phyloP scores from a whole-genome alignment of 2,797 vertebrate species.

The Amblyraja radiata region DNA sequence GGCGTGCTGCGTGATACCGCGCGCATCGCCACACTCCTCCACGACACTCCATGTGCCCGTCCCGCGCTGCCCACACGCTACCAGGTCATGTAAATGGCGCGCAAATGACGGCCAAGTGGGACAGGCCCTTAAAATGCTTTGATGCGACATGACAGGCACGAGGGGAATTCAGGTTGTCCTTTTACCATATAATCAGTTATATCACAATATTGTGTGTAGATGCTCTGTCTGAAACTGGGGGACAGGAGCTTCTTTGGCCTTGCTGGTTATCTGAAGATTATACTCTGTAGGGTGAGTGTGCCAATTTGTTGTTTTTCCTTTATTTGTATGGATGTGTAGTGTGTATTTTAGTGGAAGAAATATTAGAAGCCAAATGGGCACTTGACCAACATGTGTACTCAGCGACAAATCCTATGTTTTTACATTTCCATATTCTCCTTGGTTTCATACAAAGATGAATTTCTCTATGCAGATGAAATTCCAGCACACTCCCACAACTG shows the following conservation, averaged over 20 bases:
- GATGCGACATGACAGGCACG: no score
- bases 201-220: neutral
- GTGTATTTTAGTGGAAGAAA: neutral
- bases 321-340: neutral
- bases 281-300: neutral
- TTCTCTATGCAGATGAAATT: neutral
- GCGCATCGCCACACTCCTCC: no score
- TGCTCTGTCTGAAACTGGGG: neutral
- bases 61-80: no score
- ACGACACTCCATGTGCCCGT: no score
- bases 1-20: no score
- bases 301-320: neutral
- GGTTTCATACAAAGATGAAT: neutral
- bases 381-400: slow-evolving; percentile 23
- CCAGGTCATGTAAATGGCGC: no score
- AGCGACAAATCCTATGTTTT: neutral
- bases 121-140: no score
- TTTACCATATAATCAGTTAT: neutral
- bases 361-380: neutral
- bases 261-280: neutral
- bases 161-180: no score
- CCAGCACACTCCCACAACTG: neutral
- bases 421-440: neutral
- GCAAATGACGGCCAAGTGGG: no score
- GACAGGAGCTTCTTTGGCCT: neutral